Conservation (phyloP, 2,797 vertebrate species). For the Megaceryle alcyon region DNA sequence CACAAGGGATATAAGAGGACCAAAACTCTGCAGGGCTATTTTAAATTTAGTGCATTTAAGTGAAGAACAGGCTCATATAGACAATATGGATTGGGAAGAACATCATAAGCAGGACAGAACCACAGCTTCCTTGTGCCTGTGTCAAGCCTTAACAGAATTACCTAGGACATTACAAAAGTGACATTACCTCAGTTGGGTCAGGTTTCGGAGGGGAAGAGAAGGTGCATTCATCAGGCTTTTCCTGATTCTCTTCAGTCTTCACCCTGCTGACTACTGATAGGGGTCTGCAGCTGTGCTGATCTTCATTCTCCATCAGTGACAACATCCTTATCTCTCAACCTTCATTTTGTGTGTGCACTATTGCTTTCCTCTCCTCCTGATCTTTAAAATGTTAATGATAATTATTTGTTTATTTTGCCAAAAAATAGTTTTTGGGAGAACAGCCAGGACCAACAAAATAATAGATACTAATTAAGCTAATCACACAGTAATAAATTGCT, state of each 20-base stretch:
- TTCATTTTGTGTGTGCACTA: background rate
- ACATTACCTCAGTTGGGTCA: background rate
- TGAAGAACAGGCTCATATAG: background rate
- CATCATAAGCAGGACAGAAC: background rate
- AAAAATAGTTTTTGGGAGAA: background rate
- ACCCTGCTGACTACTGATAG: background rate
- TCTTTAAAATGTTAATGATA: background rate
- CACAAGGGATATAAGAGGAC: background rate
- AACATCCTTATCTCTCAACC: background rate
- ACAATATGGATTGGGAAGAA: background rate
- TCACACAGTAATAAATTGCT: background rate
- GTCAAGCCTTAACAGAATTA: background rate
- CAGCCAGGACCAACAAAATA: background rate
- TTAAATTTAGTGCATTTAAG: background rate
- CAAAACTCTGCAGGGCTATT: background rate
- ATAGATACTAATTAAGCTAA: background rate
- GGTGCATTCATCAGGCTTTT: background rate
- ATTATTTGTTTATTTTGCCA: background rate
- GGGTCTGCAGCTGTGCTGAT: background rate
- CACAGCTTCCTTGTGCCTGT: background rate
- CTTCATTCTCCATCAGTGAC: background rate
- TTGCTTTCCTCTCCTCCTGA: background rate
- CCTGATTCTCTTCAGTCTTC: background rate
- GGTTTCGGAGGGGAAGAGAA: rapidly evolving
- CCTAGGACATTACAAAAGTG: background rate